Evolutionary conservation across 2,888 invertebrate genomes (phyloP), one percentile per base, ranked within the genome.

Genomic region (Cabera pusaria): DNA sequence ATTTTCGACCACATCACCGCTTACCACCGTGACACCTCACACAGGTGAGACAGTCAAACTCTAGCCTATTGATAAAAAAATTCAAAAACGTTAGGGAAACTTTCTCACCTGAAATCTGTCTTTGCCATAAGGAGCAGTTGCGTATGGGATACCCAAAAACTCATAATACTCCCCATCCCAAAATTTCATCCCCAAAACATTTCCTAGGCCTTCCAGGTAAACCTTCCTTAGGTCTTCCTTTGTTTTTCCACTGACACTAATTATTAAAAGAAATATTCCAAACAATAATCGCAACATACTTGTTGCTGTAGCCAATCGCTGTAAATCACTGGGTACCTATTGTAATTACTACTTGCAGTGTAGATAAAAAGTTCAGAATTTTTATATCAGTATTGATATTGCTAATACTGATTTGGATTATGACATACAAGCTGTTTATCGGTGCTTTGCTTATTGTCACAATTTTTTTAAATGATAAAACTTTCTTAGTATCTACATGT

Each of bases 81-180:
- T n/a, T n/a, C n/a, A n/a, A n/a, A n/a, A 20, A 22, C 5, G 9
- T 6, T 10, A 22, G 0, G 0, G 19, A 23, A 21, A 31, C 20
- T 8, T 2, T 44, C 48, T 51, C 18, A 88, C 87, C 79, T 87
- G 79, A 60, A 60, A 88, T 12, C 56, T 60, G 32, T 88, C 79
- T 10, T 68, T 48, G 4, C 86, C 87, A 9, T 56, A 75, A 0
- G 87, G 87, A 0, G 52, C 72, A 1, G 56, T 71, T 0, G 87
- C 87, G 39, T 83, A 88, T 0, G 86, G 86, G 0, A 88, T 52
- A 1, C 85, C 83, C 29, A 64, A 84, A 33, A 84, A 88, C 35
- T 85, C 83, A 51, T 72, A 81, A 32, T 67, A 83, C 24, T 86
- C 84, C 0, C 84, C 87, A 59, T 80, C 67, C 87, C 86, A 87